Percentiles rank a stretch among this genome's conserved stretches.
Conservation (phyloP, 2,888 invertebrate genomes). For the Xanthorhoe spadicearia region DNA sequence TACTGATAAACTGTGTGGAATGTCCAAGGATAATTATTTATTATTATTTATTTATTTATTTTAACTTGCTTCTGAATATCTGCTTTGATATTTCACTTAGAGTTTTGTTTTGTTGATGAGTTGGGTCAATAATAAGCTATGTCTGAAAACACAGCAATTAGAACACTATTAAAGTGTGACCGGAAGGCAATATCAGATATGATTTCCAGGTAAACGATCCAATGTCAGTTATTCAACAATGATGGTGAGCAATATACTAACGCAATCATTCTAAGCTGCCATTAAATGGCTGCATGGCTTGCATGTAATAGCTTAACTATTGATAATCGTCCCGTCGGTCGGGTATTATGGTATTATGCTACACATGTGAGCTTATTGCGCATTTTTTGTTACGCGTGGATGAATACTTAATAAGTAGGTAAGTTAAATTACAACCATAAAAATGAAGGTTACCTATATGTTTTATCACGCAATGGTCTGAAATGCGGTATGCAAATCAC, state of each 20-base stretch:
- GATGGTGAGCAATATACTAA: constrained; percentile 48
- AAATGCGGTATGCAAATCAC: constrained; percentile 45
- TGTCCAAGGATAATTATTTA: too few species aligned
- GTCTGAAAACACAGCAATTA: not conserved
- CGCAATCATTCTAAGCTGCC: constrained; percentile 53
- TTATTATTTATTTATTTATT: too few species aligned
- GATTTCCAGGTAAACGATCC: constrained; percentile 43
- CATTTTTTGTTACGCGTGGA: constrained; percentile 48
- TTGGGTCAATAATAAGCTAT: not conserved
- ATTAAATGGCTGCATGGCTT: constrained; percentile 65
- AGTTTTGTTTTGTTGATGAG: not conserved
- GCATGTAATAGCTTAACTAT: constrained; percentile 57
- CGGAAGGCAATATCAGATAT: constrained; percentile 42
- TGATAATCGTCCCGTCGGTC: constrained; percentile 53
- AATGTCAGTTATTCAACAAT: constrained; percentile 53
- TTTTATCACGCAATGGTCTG: constrained; percentile 39
- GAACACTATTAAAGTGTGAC: constrained; percentile 14
- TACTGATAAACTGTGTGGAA: constrained; percentile 14
- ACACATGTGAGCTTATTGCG: constrained; percentile 50
- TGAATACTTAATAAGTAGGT: constrained; percentile 46
- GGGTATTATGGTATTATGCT: constrained; percentile 36
- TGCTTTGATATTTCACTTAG: not conserved
- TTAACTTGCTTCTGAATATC: not conserved
- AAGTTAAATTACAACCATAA: constrained; percentile 44
- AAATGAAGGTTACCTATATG: constrained; percentile 37